phyloP scores from a whole-genome alignment of 2,797 vertebrate species.

The Lepilemur septentrionalis region DNA sequence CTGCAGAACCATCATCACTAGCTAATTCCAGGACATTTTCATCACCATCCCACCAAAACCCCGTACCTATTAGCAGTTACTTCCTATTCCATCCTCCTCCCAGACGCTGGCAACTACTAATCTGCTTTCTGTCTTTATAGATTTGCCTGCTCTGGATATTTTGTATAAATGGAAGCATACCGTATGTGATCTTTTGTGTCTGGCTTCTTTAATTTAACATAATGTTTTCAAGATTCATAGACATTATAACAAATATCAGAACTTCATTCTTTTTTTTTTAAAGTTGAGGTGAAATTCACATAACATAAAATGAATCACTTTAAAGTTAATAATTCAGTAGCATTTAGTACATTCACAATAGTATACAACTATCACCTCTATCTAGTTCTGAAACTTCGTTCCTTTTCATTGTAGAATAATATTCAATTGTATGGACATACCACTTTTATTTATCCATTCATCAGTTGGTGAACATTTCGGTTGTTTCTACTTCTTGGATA shows the following conservation, averaged over 20 bases:
- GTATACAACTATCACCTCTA: not conserved
- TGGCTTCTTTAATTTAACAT: not conserved
- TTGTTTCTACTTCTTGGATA: not conserved
- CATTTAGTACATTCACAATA: not conserved
- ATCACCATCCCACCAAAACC: not conserved
- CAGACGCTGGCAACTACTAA: not conserved
- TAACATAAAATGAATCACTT: not conserved
- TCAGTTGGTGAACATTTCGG: not conserved
- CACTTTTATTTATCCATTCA: not conserved
- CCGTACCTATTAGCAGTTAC: not conserved
- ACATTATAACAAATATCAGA: not conserved
- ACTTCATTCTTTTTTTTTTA: not conserved
- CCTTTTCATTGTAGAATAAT: slow-evolving; percentile 16
- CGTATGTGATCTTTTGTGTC: not conserved
- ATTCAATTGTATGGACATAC: not conserved
- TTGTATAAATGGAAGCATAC: not conserved
- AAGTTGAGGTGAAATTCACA: not conserved
- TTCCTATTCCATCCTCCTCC: not conserved
- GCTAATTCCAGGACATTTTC: not conserved
- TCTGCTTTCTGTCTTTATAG: not conserved
- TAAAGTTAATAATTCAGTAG: not conserved
- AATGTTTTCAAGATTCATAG: not conserved
- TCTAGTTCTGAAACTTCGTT: not conserved
- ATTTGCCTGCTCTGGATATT: not conserved
- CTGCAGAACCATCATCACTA: not conserved